Percentiles rank a stretch among this genome's conserved stretches.
These are phyloP conservation scores for Dasyurus viverrinus DNA, from an alignment of 2,113 vertebrate species.

Conservation along the genomic window DNA sequence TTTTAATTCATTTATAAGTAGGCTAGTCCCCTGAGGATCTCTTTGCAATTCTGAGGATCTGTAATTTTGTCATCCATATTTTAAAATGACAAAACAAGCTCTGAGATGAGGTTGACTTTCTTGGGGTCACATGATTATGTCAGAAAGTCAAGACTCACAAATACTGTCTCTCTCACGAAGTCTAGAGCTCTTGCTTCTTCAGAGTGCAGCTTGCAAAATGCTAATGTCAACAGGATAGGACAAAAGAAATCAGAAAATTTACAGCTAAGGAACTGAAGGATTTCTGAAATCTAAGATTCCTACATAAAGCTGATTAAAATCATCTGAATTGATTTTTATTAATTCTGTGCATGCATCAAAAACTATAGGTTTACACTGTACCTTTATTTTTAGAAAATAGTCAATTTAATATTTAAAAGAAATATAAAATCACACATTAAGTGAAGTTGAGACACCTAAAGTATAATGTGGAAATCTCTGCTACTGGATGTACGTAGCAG, in stretches of 20 bases:
- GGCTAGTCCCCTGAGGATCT: background rate
- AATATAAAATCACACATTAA: background rate
- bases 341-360: background rate
- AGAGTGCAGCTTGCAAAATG: background rate
- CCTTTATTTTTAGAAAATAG: conserved; percentile 29
- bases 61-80: background rate
- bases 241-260: conserved; percentile 14
- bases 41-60: background rate
- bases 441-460: background rate
- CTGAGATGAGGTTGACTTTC: background rate
- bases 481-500: background rate
- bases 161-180: background rate
- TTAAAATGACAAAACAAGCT: background rate
- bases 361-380: conserved; percentile 24
- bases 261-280: conserved; percentile 10
- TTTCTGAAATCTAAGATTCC: background rate
- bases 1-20: background rate
- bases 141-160: background rate
- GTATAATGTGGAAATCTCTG: background rate
- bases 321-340: background rate
- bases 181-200: background rate
- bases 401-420: conserved; percentile 23
- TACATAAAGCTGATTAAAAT: conserved; percentile 26
- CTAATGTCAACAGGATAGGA: background rate
- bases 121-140: background rate